A percentile compares a stretch with the other conserved stretches of the same genome.
Conservation (phyloP, 2,797 vertebrate genomes). For the Poeciliopsis turneri region DNA sequence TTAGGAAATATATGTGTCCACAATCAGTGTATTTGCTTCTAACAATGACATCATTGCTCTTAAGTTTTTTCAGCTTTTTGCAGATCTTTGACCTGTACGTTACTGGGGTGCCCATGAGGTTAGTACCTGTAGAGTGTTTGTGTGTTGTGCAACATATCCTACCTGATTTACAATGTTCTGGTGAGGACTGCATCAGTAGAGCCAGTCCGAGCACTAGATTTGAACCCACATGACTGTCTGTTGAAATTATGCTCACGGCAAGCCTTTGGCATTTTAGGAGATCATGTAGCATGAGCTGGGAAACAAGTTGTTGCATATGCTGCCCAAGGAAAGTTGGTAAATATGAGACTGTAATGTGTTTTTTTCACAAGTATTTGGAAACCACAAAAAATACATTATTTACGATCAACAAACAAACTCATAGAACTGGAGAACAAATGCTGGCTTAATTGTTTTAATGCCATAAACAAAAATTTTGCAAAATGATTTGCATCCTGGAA, state of each 20-base stretch:
- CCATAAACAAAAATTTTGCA: neutral
- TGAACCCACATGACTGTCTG: constrained; percentile 21
- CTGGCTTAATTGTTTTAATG: neutral
- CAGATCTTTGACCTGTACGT: neutral
- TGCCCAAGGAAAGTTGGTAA: constrained; percentile 1
- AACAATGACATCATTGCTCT: neutral
- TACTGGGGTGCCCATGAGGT: constrained; percentile 1
- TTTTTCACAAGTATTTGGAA: neutral
- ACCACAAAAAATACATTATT: no score
- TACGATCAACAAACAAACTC: neutral
- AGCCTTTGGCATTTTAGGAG: constrained; percentile 24
- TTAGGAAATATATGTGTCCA: neutral
- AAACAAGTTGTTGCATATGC: constrained; percentile 25
- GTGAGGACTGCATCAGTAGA: constrained; percentile 22
- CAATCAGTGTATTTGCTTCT: neutral
- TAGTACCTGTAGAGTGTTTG: constrained; percentile 51
- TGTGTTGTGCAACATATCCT: constrained; percentile 20
- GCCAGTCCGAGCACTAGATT: neutral
- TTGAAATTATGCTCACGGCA: constrained; percentile 30
- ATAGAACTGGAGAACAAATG: neutral
- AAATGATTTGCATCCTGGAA: neutral
- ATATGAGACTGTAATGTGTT: neutral
- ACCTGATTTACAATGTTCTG: constrained; percentile 58
- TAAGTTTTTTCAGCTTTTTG: neutral
- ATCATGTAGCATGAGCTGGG: constrained; percentile 21